Percentiles rank a stretch among this genome's conserved stretches.
Evolutionary conservation across 2,797 vertebrate genomes (phyloP).

Genomic region (Todus mexicanus): DNA sequence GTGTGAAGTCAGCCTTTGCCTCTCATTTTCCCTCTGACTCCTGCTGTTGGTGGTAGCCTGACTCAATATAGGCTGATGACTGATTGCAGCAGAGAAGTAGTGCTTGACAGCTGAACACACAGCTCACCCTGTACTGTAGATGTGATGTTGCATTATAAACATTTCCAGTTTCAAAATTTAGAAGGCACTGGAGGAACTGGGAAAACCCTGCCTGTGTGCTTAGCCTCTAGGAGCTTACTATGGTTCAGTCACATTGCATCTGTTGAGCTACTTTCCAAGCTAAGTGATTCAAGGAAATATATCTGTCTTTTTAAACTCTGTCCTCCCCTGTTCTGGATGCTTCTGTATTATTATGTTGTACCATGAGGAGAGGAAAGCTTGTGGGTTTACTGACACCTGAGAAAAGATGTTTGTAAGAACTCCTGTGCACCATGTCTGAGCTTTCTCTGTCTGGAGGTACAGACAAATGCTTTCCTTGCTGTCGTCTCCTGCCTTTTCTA

Average conservation of each 20-base stretch:
- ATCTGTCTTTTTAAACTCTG: not conserved
- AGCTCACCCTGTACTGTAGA: not conserved
- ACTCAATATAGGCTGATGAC: not conserved
- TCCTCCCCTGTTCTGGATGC: too few species aligned
- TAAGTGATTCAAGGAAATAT: not conserved
- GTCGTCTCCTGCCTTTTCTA: not conserved
- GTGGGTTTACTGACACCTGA: not conserved
- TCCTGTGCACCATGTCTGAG: not conserved
- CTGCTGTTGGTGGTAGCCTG: not conserved
- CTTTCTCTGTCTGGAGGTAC: not conserved
- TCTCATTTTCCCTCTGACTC: not conserved
- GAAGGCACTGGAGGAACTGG: not conserved
- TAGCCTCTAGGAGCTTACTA: not conserved
- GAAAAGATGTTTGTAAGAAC: not conserved
- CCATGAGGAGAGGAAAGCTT: not conserved
- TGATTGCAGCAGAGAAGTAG: not conserved
- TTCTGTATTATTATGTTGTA: not conserved
- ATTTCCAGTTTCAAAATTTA: not conserved
- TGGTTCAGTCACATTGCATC: accelerated
- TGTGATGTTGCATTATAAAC: accelerated
- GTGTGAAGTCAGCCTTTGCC: not conserved
- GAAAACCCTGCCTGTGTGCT: not conserved
- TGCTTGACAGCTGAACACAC: not conserved
- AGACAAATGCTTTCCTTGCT: not conserved
- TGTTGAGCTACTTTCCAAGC: not conserved